phyloP scores from a whole-genome alignment of 2,797 vertebrate species.

The Hippocampus kuda region DNA sequence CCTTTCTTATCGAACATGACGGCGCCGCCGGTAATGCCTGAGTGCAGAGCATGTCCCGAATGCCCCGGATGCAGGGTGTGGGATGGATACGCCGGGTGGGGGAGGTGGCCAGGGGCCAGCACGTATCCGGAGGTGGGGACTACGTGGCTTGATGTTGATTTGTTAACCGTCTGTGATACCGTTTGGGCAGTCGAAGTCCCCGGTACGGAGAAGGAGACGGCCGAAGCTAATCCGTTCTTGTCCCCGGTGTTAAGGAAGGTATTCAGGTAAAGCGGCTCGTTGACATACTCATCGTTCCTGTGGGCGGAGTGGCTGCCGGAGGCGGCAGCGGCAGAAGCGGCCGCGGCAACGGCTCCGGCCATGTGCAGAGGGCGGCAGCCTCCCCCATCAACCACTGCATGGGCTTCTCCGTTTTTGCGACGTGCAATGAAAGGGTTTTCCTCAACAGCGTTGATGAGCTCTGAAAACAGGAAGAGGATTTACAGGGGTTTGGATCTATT shows the following conservation, averaged over 20 bases:
- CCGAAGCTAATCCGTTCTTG: slow-evolving; percentile 68
- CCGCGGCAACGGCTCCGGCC: slow-evolving; percentile 46
- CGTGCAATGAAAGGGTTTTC: slow-evolving; percentile 94
- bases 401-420: slow-evolving; percentile 86
- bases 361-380: slow-evolving; percentile 75
- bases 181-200: slow-evolving; percentile 54
- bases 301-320: slow-evolving; percentile 69
- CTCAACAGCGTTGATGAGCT: slow-evolving; percentile 88
- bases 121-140: slow-evolving; percentile 58
- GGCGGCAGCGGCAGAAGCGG: slow-evolving; percentile 43
- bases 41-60: slow-evolving; percentile 64
- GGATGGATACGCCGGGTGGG: slow-evolving; percentile 62
- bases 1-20: slow-evolving; percentile 78
- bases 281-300: slow-evolving; percentile 85
- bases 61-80: slow-evolving; percentile 66
- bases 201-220: slow-evolving; percentile 54
- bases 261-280: slow-evolving; percentile 95
- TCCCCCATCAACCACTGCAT: slow-evolving; percentile 76
- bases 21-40: slow-evolving; percentile 64
- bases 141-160: slow-evolving; percentile 51
- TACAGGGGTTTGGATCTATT: background rate
- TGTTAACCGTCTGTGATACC: slow-evolving; percentile 58
- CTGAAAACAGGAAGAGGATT: slow-evolving; percentile 47
- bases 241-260: slow-evolving; percentile 81
- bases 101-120: slow-evolving; percentile 54